Evolutionary conservation across 2,113 vertebrate genomes (phyloP).

Genomic region (Terrapene triunguis): DNA sequence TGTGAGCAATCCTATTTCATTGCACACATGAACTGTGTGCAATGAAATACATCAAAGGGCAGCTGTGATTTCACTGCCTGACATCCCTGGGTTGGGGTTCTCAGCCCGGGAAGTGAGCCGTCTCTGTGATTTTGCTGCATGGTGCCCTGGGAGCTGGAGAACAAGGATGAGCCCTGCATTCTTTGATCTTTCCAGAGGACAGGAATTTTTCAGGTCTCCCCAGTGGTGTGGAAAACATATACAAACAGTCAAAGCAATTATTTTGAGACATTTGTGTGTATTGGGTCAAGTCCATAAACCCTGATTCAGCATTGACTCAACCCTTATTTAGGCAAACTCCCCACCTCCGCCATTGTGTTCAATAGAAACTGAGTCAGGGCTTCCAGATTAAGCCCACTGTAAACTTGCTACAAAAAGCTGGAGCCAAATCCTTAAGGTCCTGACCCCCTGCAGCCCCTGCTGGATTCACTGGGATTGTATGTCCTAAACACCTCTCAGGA

Average conservation of each 20-base stretch:
- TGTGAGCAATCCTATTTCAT: conserved; percentile 70
- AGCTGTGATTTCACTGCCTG: conserved; percentile 67
- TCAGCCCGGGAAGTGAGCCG: conserved; percentile 62
- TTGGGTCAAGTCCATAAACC: conserved; percentile 65
- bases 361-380: conserved; percentile 12
- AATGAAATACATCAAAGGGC: conserved; percentile 70
- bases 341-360: conserved; percentile 37
- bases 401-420: neutral
- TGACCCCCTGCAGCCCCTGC: neutral
- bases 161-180: neutral
- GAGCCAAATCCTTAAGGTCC: rapidly evolving
- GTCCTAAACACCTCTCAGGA: neutral
- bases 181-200: conserved; percentile 64
- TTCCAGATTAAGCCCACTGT: neutral
- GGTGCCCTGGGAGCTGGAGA: conserved; percentile 47
- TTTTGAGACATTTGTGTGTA: conserved; percentile 57
- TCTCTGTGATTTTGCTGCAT: conserved; percentile 54
- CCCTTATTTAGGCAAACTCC: conserved; percentile 70
- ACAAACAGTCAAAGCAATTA: conserved; percentile 64
- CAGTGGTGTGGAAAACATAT: conserved; percentile 48
- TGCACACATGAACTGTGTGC: conserved; percentile 48
- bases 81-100: conserved; percentile 61
- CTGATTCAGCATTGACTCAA: conserved; percentile 70
- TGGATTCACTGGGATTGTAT: neutral
- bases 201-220: conserved; percentile 60